Base-by-base conservation (phyloP, 1,140 invertebrate species). In the Panagrolaimus sp. region DNA sequence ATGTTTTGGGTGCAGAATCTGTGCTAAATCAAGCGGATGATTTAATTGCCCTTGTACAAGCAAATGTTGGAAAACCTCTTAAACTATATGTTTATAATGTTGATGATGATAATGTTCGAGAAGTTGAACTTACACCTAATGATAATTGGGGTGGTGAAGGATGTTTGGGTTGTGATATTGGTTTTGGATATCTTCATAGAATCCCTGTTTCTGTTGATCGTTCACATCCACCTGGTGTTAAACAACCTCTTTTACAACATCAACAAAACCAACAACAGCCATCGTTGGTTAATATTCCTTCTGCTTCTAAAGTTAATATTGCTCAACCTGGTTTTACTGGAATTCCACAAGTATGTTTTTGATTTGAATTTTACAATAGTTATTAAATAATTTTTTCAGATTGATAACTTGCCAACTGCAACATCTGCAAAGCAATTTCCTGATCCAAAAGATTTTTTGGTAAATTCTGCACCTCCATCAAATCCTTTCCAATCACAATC, bases 1-100 rank as follows among this genome's bases (percentile, higher is more conserved):
- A 97, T 83, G 96, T 99, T 73, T 96, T 99, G 83, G 94, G 96
- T 20, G 92, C 96, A 44, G 96, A 99, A 87, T 94, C 94, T 9
- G 89, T 97, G 67, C 87, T 98, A 69, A 93, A 98, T 86, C 95
- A 92, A 85, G 85, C 87, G 25, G 96, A 98, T 86, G 96, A 99
- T 87, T 86, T 99, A 53, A 98, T 95, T 84, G 92, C 92, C 51
- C 86, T 99, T 61, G 96, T 99, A 75, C 94, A 97, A 85, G 90
- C 92, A 16, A 93, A 98, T 84, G 93, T 98, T 85, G 90, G 90
- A 5, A 89, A 93, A 78, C 89, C 91, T 51, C 84, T 99, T 11
- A 98, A 98, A 84, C 87, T 99, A n/a, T 99, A 96, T 87, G 94
- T 99, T 62, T 99, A 99, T 84, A 98, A 98, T 86, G 89, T 89